Percentiles rank a stretch among this genome's conserved stretches.
phyloP scores from a whole-genome alignment of 2,797 vertebrate species.

The Chelidonichthys spinosus region DNA sequence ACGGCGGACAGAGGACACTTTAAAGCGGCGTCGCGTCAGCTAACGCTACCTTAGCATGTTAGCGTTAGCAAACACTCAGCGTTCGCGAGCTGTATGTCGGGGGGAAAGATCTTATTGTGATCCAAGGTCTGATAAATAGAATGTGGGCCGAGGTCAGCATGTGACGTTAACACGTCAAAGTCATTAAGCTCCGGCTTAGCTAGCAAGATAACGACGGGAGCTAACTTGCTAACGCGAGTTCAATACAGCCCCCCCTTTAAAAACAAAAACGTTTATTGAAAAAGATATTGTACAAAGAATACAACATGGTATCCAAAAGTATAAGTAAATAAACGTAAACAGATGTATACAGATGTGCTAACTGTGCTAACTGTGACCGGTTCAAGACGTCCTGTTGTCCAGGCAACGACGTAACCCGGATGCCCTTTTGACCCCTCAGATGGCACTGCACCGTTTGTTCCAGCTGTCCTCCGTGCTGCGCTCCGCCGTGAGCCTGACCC shows the following conservation, averaged over 20 bases:
- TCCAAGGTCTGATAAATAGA: background rate
- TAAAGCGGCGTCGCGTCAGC: background rate
- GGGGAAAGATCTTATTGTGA: too few relatives aligned
- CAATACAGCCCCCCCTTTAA: too few relatives aligned
- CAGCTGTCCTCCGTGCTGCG: slow-evolving; percentile 85
- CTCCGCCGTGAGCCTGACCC: slow-evolving; percentile 79
- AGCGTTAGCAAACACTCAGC: slow-evolving; percentile 3
- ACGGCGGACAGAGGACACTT: background rate
- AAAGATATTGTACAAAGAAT: too few relatives aligned
- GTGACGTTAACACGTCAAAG: background rate
- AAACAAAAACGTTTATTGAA: too few relatives aligned
- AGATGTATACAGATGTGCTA: too few relatives aligned
- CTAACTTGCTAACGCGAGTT: background rate
- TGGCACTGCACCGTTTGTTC: slow-evolving; percentile 88
- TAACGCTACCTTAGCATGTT: slow-evolving; percentile 25
- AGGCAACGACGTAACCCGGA: accelerated
- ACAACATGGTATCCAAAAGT: too few relatives aligned
- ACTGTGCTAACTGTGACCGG: too few relatives aligned
- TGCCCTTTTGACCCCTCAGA: slow-evolving; percentile 59
- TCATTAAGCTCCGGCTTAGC: background rate
- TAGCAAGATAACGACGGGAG: background rate
- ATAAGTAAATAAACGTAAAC: too few relatives aligned
- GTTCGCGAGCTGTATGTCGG: background rate
- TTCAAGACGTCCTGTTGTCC: too few relatives aligned
- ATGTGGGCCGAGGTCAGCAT: accelerated